Percentiles rank a stretch among this genome's conserved stretches.
Conservation (phyloP, 2,113 vertebrate genomes). For the Haplotaxodon microlepis region DNA sequence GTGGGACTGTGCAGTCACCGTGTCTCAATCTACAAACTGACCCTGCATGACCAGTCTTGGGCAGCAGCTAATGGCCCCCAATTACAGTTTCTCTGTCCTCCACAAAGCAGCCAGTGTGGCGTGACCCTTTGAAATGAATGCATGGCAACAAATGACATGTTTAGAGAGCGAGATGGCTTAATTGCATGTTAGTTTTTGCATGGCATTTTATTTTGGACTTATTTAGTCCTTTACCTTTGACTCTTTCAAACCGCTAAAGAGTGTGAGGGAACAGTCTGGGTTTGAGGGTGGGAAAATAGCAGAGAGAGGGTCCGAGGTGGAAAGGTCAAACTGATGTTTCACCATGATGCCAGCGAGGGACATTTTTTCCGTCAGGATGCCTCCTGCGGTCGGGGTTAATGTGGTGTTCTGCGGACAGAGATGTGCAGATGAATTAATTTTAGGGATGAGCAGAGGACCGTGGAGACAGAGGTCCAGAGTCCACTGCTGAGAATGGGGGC, state of each 20-base stretch:
- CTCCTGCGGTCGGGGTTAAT: slow-evolving; percentile 69
- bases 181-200: not conserved
- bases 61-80: slow-evolving; percentile 62
- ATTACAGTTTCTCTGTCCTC: slow-evolving; percentile 65
- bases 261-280: not conserved
- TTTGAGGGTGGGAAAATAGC: slow-evolving; percentile 44
- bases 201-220: not conserved
- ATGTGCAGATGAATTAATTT: slow-evolving; percentile 81
- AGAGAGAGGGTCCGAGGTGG: slow-evolving; percentile 25
- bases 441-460: slow-evolving; percentile 74
- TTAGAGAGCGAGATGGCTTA: not conserved
- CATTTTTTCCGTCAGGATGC: slow-evolving; percentile 73
- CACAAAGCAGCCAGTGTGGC: slow-evolving; percentile 65
- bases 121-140: slow-evolving; percentile 40
- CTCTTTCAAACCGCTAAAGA: not conserved
- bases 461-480: slow-evolving; percentile 66
- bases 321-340: slow-evolving; percentile 71
- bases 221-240: not conserved
- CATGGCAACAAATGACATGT: not conserved
- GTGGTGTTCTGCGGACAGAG: slow-evolving; percentile 64
- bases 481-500: slow-evolving; percentile 26
- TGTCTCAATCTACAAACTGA: slow-evolving; percentile 55
- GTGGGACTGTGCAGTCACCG: slow-evolving; percentile 61
- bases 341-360: slow-evolving; percentile 44
- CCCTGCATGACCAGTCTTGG: slow-evolving; percentile 56